Evolutionary conservation across 2,797 vertebrate genomes (phyloP), one percentile per base, ranked within the genome.

Genomic region (Gymnoscopelus braueri): DNA sequence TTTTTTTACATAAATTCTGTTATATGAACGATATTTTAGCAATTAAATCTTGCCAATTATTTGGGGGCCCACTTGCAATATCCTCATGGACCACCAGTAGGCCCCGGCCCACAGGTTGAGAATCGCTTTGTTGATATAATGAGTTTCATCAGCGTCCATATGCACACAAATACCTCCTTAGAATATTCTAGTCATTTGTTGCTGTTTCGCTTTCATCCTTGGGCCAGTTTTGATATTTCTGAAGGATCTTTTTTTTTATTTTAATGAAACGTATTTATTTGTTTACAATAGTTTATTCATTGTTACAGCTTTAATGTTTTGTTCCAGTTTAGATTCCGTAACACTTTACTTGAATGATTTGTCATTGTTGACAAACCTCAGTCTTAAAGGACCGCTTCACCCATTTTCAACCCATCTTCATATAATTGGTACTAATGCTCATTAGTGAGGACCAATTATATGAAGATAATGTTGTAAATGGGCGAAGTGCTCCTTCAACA

Each of bases 181-280:
- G 72, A 58, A 80, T 55, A 51, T 71, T 78, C 35, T 35, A 32
- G 39, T 76, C 56, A 69, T 81, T 78, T 81, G 75, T 81, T 86
- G 78, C 75, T 81, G 68, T 84, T 84, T 79, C 53, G 59, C 44
- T 74, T 86, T 71, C 70, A 74, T 82, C 71, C 54, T 83, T 82
- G 77, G 83, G 83, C 83, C 75, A 84, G 71, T 87, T 85, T 74
- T 79, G 81, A 60, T 76, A 63, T 81, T 84, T 84, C 80, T 89
- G 84, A 93, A 92, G 88, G 89, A 91, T 84, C 85, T 82, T 60
- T 70, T 66, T 71, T 75, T 72, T 64, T 69, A 80, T 76, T 67
- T 78, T 66, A 74, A 72, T 78, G 51, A 82, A 82, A 81, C 53
- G 62, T 90, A 91, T 92, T 91, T 91, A 93, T 94, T 92, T 87